These are phyloP conservation scores for Therioaphis trifolii DNA, from an alignment of 2,888 invertebrate genomes.

Conservation along the genomic window DNA sequence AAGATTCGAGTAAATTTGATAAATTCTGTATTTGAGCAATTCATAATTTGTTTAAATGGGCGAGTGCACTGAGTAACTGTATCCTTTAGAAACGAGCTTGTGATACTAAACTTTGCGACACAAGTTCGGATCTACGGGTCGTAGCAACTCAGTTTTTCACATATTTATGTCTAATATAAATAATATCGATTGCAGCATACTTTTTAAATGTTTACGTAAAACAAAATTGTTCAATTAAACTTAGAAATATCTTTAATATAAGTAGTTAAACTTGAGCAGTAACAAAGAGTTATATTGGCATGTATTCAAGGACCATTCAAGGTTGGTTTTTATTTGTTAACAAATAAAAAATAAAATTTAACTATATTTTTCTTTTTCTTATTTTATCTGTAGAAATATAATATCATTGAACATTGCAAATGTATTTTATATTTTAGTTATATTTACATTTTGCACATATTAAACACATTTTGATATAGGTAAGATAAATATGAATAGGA, in stretches of 20 bases:
- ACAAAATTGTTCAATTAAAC: not conserved
- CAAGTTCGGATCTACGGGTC: constrained; percentile 63
- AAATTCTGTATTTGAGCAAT: not conserved
- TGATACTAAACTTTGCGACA: constrained; percentile 55
- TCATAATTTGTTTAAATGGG: not conserved
- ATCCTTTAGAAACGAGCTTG: constrained; percentile 61
- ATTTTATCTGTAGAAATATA: not conserved
- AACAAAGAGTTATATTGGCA: constrained; percentile 28
- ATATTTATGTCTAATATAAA: constrained; percentile 5
- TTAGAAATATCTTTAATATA: not conserved
- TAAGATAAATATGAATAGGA: too few species aligned
- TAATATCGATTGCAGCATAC: not conserved
- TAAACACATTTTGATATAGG: too few species aligned
- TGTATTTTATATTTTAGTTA: not conserved
- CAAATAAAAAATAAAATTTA: not conserved
- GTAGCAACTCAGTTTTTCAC: constrained; percentile 44
- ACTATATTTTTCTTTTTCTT: too few species aligned
- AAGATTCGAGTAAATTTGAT: not conserved
- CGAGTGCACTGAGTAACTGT: constrained; percentile 43
- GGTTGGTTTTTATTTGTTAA: constrained; percentile 1
- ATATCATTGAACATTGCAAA: not conserved
- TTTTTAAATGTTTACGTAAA: not conserved
- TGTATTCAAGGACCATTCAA: constrained; percentile 42
- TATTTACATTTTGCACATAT: not conserved
- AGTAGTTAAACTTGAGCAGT: constrained; percentile 34